Evolutionary conservation across 2,113 vertebrate species (phyloP).

Genomic region (Pedionomus torquatus): DNA sequence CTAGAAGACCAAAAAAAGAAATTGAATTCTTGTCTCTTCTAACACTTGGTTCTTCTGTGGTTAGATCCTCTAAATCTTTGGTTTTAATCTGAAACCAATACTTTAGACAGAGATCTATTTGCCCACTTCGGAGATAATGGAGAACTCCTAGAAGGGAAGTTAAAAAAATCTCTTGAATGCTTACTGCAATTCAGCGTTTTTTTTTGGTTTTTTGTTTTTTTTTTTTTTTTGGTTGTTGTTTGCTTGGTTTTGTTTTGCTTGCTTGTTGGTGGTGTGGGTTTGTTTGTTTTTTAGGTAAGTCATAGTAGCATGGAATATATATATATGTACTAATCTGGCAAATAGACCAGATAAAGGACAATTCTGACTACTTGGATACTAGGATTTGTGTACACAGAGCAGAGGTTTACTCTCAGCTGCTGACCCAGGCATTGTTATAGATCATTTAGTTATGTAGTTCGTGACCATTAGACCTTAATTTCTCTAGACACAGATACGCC

Average conservation of each 20-base stretch:
- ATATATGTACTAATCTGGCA: neutral
- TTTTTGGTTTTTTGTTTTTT: neutral
- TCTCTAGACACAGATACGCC: neutral
- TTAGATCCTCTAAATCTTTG: neutral
- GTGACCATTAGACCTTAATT: neutral
- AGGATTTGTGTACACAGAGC: neutral
- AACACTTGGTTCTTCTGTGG: fast-evolving
- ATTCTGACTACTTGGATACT: neutral
- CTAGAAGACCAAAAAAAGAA: neutral
- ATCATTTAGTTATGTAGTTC: neutral
- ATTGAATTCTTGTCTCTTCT: neutral
- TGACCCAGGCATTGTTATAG: neutral
- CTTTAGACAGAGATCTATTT: neutral
- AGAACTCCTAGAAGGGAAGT: neutral
- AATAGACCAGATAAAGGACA: neutral
- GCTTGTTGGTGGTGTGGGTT: no score
- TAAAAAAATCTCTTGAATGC: neutral
- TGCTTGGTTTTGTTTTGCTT: no score
- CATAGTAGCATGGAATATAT: neutral
- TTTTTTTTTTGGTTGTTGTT: neutral
- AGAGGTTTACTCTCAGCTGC: neutral
- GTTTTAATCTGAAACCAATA: neutral
- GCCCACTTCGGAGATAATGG: neutral
- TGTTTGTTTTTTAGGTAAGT: neutral
- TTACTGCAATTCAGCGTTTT: fast-evolving